A percentile compares a stretch with the other conserved stretches of the same genome.
These are phyloP conservation scores for Atta colombica DNA, from an alignment of 1,140 invertebrate genomes.

Conservation along the genomic window DNA sequence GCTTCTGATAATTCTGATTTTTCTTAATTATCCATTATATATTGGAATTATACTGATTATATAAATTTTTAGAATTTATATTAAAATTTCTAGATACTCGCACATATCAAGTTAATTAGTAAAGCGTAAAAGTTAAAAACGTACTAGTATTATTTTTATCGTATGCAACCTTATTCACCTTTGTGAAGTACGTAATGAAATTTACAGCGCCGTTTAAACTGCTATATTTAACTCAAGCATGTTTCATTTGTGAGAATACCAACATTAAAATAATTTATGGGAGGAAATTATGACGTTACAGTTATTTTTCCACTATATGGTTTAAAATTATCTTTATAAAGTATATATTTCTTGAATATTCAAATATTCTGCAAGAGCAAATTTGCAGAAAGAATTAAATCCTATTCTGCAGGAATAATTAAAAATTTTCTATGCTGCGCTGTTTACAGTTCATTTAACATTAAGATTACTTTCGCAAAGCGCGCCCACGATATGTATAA, in stretches of 20 bases:
- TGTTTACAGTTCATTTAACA: slow-evolving; percentile 9
- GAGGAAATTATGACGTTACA: slow-evolving; percentile 45
- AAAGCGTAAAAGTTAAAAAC: slow-evolving; percentile 8
- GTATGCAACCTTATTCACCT: not conserved
- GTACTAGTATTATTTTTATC: slow-evolving; percentile 23
- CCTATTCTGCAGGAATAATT: slow-evolving; percentile 13
- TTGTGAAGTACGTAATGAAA: slow-evolving; percentile 3
- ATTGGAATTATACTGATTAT: too few species aligned
- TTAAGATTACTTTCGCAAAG: slow-evolving; percentile 23
- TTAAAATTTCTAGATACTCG: not conserved
- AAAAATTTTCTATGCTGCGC: not conserved
- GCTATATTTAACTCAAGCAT: slow-evolving; percentile 47
- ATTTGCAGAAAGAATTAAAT: slow-evolving; percentile 26
- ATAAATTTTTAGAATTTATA: not conserved
- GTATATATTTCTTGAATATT: slow-evolving; percentile 45
- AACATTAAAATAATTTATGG: slow-evolving; percentile 33
- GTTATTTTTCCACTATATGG: slow-evolving; percentile 2
- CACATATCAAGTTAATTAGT: not conserved
- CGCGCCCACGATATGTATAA: not conserved
- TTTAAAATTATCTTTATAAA: slow-evolving; percentile 34
- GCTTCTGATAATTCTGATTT: not conserved
- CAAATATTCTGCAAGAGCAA: slow-evolving; percentile 24
- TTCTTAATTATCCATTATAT: not conserved
- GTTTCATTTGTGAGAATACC: slow-evolving; percentile 39
- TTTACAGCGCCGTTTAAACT: slow-evolving; percentile 27